Conservation (phyloP, 2,888 invertebrate genomes). For the Morpho deidamia region DNA sequence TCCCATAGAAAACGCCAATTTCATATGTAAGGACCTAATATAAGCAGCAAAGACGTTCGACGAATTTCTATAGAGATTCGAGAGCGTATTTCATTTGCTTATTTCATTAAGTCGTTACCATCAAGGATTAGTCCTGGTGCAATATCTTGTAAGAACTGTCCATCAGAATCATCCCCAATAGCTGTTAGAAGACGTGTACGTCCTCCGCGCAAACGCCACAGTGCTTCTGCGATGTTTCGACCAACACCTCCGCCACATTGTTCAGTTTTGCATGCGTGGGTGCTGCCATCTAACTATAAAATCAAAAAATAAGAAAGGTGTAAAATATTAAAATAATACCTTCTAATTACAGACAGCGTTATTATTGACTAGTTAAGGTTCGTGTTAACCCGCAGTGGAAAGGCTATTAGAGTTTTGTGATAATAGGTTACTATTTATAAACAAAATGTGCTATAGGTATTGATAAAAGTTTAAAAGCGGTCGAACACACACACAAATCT, state of each 20-base stretch:
- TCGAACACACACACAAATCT: neutral
- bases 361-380: too few species aligned
- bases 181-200: constrained; percentile 86
- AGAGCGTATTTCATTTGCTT: too few species aligned
- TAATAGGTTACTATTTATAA: too few species aligned
- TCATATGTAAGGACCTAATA: too few species aligned
- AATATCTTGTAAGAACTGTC: constrained; percentile 43
- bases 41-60: too few species aligned
- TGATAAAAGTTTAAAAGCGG: neutral
- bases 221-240: constrained; percentile 92
- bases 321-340: too few species aligned
- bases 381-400: too few species aligned
- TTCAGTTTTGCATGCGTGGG: constrained; percentile 81
- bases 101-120: constrained; percentile 34
- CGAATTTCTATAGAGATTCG: too few species aligned
- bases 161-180: constrained; percentile 83
- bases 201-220: constrained; percentile 84
- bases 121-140: constrained; percentile 57
- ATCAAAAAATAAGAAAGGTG: neutral
- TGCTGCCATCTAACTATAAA: constrained; percentile 84
- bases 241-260: constrained; percentile 93
- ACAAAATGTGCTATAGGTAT: too few species aligned
- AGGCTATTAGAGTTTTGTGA: too few species aligned
- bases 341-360: too few species aligned
- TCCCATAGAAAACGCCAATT: too few species aligned